These are phyloP conservation scores for Chironomus tepperi DNA, from an alignment of 1,140 invertebrate genomes.

Conservation along the genomic window DNA sequence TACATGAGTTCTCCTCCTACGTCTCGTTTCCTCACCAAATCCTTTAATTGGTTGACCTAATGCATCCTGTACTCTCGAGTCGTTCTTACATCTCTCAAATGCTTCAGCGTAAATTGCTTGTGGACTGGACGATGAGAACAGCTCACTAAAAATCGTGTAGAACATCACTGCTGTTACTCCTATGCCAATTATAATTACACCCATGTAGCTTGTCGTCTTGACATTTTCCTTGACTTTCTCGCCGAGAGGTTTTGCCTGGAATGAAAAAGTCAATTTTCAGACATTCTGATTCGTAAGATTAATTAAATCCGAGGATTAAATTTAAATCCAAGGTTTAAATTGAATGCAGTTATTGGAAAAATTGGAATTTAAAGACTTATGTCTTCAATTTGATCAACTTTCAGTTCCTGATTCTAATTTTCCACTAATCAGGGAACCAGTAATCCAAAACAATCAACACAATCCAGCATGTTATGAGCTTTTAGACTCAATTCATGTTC, in stretches of 20 bases:
- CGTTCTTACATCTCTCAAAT: slow-evolving; percentile 33
- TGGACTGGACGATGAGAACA: background rate
- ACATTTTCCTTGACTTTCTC: slow-evolving; percentile 79
- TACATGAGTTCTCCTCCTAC: slow-evolving; percentile 61
- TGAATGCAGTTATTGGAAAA: too few relatives aligned
- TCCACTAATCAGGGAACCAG: too few relatives aligned
- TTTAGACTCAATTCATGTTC: background rate
- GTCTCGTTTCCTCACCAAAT: slow-evolving; percentile 72
- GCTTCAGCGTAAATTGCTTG: slow-evolving; percentile 11
- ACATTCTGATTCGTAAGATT: too few relatives aligned
- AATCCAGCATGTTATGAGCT: too few relatives aligned
- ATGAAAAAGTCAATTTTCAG: too few relatives aligned
- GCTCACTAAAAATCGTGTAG: slow-evolving; percentile 45
- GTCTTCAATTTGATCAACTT: too few relatives aligned
- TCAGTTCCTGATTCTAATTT: too few relatives aligned
- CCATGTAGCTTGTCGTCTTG: slow-evolving; percentile 72
- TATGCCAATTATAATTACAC: slow-evolving; percentile 68
- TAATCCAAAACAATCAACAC: too few relatives aligned
- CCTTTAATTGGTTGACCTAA: slow-evolving; percentile 81
- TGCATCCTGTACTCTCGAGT: slow-evolving; percentile 60
- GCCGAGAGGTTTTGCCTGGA: slow-evolving; percentile 43
- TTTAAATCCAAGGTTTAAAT: too few relatives aligned
- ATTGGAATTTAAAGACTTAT: too few relatives aligned
- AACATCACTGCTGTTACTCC: slow-evolving; percentile 70
- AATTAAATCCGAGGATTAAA: too few relatives aligned